These are phyloP conservation scores for Lithobates sylvaticus DNA, from an alignment of 2,797 vertebrate genomes.

Conservation along the genomic window DNA sequence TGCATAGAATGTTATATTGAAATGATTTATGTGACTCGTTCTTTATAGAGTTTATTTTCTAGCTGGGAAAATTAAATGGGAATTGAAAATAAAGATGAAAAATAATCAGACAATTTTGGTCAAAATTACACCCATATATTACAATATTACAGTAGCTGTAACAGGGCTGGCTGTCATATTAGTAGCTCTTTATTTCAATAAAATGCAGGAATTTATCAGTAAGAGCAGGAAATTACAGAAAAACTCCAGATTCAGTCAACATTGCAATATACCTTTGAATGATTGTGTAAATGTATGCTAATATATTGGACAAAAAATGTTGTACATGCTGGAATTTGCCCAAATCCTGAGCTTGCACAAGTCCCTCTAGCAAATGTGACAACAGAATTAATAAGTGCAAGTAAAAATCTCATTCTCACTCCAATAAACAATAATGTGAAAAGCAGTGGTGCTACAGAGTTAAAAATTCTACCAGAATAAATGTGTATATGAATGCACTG, in stretches of 20 bases:
- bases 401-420: no score
- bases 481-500: no score
- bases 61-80: background rate
- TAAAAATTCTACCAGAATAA: no score
- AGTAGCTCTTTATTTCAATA: background rate
- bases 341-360: no score
- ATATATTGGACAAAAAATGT: background rate
- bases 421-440: no score
- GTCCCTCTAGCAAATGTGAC: background rate
- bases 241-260: background rate
- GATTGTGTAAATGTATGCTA: no score
- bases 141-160: background rate
- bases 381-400: background rate
- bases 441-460: no score
- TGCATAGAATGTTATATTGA: conserved; percentile 2
- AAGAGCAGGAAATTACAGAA: background rate
- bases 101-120: background rate
- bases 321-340: background rate
- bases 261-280: background rate
- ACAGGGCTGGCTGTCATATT: background rate
- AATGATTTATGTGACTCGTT: conserved; percentile 7
- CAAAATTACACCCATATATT: background rate
- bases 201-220: background rate
- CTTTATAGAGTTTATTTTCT: background rate
- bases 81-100: conserved; percentile 1